Evolutionary conservation across 2,797 vertebrate species (phyloP).

Genomic region (Rhinoraja longicauda): DNA sequence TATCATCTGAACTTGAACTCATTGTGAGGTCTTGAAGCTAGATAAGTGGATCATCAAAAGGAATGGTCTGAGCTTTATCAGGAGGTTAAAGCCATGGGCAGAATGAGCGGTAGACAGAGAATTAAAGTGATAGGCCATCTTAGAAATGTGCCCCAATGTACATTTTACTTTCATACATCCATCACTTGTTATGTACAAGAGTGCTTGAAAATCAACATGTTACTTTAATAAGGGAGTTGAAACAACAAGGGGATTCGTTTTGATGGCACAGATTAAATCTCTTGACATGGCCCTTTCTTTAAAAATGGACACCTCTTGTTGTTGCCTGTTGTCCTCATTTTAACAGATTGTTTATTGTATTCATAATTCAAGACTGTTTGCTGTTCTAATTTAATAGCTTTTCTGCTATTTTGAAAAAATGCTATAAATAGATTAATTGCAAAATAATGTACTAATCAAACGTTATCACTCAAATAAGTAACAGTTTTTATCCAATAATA

Average conservation of each 20-base stretch:
- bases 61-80: no score
- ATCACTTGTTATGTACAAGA: background rate
- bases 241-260: background rate
- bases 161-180: background rate
- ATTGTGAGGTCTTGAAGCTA: no score
- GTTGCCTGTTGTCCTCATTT: background rate
- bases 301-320: background rate
- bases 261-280: background rate
- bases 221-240: background rate
- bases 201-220: background rate
- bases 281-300: background rate
- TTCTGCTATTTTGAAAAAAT: background rate
- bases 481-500: background rate
- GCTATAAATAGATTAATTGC: background rate
- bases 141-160: no score
- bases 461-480: background rate
- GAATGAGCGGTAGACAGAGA: no score
- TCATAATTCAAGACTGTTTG: background rate
- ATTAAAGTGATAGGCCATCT: no score
- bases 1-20: no score
- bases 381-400: background rate
- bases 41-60: no score
- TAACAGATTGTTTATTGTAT: background rate
- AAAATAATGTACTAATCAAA: background rate
- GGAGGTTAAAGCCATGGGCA: no score